These are phyloP conservation scores for Hesperophylax magnus DNA, from an alignment of 1,140 invertebrate species.

Conservation along the genomic window DNA sequence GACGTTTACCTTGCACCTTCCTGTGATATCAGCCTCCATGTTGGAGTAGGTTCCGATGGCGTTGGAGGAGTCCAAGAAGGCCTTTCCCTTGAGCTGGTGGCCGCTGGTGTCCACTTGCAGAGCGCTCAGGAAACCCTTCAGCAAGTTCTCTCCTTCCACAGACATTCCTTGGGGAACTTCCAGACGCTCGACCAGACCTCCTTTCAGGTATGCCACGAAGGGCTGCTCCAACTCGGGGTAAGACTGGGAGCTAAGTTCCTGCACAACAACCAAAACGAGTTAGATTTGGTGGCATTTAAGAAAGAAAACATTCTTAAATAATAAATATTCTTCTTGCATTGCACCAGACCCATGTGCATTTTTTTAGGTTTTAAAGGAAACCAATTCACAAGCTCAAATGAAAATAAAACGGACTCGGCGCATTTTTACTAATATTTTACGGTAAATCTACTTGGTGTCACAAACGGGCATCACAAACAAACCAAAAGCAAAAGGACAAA, in stretches of 20 bases:
- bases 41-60: slow-evolving; percentile 73
- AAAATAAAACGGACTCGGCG: no score
- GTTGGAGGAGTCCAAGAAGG: slow-evolving; percentile 67
- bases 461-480: no score
- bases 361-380: no score
- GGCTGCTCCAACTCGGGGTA: slow-evolving; percentile 70
- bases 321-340: no score
- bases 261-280: not conserved
- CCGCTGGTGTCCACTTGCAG: slow-evolving; percentile 72
- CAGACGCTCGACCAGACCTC: slow-evolving; percentile 73
- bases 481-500: no score
- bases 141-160: slow-evolving; percentile 74
- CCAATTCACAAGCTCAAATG: no score
- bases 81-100: slow-evolving; percentile 67
- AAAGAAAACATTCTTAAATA: no score
- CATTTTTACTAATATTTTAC: no score
- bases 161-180: slow-evolving; percentile 69
- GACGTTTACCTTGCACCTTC: slow-evolving; percentile 71
- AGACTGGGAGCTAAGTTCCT: slow-evolving; percentile 68
- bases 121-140: slow-evolving; percentile 73
- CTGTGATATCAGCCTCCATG: slow-evolving; percentile 79
- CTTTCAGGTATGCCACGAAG: slow-evolving; percentile 74
- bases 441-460: no score
- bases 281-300: no score
- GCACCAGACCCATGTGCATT: no score